Evolutionary conservation across 92 coral and sea anemone species (phyloP).

Genomic region (Epizoanthus fatuus): DNA sequence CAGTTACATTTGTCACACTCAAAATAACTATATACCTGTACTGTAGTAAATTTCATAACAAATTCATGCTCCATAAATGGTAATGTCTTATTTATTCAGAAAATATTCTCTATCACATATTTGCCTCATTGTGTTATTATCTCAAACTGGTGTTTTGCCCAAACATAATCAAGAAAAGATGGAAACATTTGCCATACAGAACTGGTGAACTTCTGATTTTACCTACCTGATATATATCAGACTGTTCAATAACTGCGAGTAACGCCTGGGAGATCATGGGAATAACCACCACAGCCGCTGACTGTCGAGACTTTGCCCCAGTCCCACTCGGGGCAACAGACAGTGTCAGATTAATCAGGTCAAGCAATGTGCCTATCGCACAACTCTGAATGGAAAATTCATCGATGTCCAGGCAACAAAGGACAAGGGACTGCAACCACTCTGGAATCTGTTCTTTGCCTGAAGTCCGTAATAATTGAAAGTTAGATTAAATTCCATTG

Average conservation of each 20-base stretch:
- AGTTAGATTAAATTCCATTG: too few relatives aligned
- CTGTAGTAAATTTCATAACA: too few relatives aligned
- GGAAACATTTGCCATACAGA: too few relatives aligned
- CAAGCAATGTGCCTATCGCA: slow-evolving; percentile 94
- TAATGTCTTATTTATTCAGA: too few relatives aligned
- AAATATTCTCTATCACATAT: too few relatives aligned
- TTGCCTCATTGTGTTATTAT: too few relatives aligned
- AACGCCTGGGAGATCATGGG: slow-evolving; percentile 94
- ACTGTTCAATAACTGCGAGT: slow-evolving; percentile 85
- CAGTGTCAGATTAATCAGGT: slow-evolving; percentile 91
- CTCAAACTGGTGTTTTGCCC: too few relatives aligned
- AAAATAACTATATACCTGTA: too few relatives aligned
- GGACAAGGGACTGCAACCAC: slow-evolving; percentile 93
- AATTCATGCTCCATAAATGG: too few relatives aligned
- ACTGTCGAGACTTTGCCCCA: slow-evolving; percentile 71
- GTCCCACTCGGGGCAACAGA: slow-evolving; percentile 82
- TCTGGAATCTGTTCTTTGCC: slow-evolving; percentile 76
- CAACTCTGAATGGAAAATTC: slow-evolving; percentile 96
- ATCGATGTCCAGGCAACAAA: slow-evolving; percentile 89
- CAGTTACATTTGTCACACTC: too few relatives aligned
- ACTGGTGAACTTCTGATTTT: background rate
- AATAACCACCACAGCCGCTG: slow-evolving; percentile 92
- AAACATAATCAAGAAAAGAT: too few relatives aligned
- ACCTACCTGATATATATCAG: slow-evolving; percentile 90
- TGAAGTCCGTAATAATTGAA: background rate